A percentile compares a stretch with the other conserved stretches of the same genome.
Evolutionary conservation across 1,140 invertebrate species (phyloP).

Genomic region (Wasmannia auropunctata): DNA sequence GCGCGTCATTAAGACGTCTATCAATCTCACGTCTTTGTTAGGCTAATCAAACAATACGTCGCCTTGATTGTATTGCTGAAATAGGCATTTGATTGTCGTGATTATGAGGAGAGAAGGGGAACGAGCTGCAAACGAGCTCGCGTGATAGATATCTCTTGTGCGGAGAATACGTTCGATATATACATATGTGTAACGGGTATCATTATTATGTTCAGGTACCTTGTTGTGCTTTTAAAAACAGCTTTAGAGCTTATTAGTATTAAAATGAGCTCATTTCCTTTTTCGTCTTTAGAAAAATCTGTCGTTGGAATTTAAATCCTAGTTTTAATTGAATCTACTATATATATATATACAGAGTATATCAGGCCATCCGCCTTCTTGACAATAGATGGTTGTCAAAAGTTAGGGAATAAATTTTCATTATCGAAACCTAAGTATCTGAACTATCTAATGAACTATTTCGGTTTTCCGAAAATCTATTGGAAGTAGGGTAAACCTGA

Average conservation of each 20-base stretch:
- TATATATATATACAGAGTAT: background rate
- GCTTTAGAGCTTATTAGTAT: background rate
- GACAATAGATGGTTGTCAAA: too few relatives aligned
- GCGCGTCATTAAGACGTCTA: conserved; percentile 37
- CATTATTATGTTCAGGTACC: background rate
- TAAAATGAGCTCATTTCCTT: background rate
- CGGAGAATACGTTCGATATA: conserved; percentile 15
- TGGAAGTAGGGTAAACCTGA: too few relatives aligned
- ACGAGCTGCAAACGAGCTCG: background rate
- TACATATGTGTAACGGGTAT: background rate
- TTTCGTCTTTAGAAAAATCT: background rate
- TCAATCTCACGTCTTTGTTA: conserved; percentile 46
- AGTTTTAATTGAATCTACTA: background rate
- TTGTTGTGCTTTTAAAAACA: background rate
- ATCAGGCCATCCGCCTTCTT: too few relatives aligned
- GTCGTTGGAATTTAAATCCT: background rate
- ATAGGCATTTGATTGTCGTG: conserved; percentile 63
- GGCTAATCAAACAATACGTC: conserved; percentile 61
- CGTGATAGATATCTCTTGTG: conserved; percentile 21
- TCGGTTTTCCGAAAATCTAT: too few relatives aligned
- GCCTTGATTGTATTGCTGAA: conserved; percentile 46
- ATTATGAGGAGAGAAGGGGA: conserved; percentile 27
- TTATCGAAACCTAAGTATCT: too few relatives aligned
- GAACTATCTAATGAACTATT: too few relatives aligned
- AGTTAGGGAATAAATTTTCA: too few relatives aligned